Base-by-base conservation (phyloP, 2,888 invertebrate species). In the Euproctis similis region DNA sequence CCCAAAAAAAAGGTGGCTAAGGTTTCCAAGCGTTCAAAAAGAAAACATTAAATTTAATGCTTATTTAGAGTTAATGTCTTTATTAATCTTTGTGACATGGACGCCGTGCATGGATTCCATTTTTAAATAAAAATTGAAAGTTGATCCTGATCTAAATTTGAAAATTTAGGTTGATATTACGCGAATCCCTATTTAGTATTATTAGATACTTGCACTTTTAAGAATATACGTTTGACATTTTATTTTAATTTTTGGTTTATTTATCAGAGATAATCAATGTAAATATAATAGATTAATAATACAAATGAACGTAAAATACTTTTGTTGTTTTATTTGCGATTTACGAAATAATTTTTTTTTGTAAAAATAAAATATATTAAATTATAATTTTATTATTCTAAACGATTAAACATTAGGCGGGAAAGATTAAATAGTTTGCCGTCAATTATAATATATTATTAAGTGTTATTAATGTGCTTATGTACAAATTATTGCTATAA, bases 11-110 rank as follows among this genome's bases (percentile, higher is more conserved):
- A 67, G 58, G 53, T 53, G 53, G 52, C 54, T 62, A 48, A 4
- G 38, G 46, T 40, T 36, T 52, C 43, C 46, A 45, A 48, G 48
- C 53, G 58, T 53, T 51, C 59, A 54, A 59, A n/a, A 59, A 53
- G 48, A 45, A 64, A 61, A 64, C 55, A 55, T 63, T 63, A 47
- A 62, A 62, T 66, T 64, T 48, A 59, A 72, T 59, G 59, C 64
- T 65, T 68, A 75, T 74, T 73, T 73, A n/a, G 62, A 60, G 62
- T 71, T 72, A 77, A 80, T 74, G 67, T 76, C 75, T 80, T 51
- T 66, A 78, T 81, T 71, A 73, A 77, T 80, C 68, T 67, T 65
- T 42, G 45, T 52, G 67, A 56, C 67, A 57, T 67, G 53, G 55
- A 64, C 58, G 59, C 59, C 61, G 63, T 23, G 8, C 12, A 12